These are phyloP conservation scores for Cheilosia variabilis DNA, from an alignment of 2,888 invertebrate species.

Conservation along the genomic window DNA sequence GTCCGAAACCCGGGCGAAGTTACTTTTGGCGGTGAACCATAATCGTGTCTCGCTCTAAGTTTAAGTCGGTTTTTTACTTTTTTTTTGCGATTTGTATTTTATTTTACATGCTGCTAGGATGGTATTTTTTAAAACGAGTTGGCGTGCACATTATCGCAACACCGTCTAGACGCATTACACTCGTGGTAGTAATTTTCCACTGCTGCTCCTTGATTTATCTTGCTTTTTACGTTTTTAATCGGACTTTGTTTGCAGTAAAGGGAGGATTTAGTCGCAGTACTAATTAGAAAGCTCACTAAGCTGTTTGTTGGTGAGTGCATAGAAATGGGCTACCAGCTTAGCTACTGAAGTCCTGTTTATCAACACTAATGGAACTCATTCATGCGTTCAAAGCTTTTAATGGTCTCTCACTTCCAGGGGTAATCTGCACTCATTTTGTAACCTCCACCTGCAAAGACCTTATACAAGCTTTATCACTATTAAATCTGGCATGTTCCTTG, in stretches of 20 bases:
- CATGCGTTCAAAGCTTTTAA: no score
- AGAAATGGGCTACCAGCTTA: no score
- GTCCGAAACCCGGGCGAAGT: slow-evolving; percentile 23
- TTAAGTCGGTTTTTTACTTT: background rate
- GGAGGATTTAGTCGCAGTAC: no score
- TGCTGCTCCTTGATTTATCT: background rate
- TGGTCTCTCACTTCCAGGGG: no score
- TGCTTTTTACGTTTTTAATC: background rate
- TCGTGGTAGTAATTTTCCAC: background rate
- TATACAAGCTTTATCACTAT: no score
- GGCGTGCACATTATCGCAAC: slow-evolving; percentile 3
- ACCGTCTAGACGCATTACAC: slow-evolving; percentile 30
- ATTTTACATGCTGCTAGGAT: background rate
- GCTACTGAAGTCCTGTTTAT: no score
- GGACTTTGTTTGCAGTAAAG: slow-evolving; percentile 2
- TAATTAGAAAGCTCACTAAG: background rate
- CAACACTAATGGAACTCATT: no score
- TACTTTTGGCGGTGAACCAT: slow-evolving; percentile 36
- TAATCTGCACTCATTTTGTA: no score
- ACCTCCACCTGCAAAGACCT: no score
- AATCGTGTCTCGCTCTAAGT: slow-evolving; percentile 9
- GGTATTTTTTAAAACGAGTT: background rate
- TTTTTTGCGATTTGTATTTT: background rate
- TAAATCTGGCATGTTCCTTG: no score
- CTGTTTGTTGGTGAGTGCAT: no score